phyloP scores from a whole-genome alignment of 2,797 vertebrate genomes.

The Sebastes wilsoni region DNA sequence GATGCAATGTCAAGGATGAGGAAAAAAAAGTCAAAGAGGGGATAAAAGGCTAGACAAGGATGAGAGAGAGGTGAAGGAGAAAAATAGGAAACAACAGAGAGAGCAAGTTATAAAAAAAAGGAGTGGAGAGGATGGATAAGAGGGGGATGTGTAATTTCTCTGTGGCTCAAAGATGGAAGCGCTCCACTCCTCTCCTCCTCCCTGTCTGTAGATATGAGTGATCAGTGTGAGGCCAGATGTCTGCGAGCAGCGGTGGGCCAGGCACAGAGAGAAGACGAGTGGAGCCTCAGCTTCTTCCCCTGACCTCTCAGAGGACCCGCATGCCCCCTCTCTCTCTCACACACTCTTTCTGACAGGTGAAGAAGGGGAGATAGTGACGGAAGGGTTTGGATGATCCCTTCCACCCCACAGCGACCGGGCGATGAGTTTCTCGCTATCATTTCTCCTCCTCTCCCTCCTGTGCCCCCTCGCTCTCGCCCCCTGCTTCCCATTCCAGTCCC shows the following conservation, averaged over 20 bases:
- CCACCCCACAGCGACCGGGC: constrained; percentile 76
- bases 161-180: constrained; percentile 56
- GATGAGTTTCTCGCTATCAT: constrained; percentile 77
- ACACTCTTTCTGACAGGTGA: constrained; percentile 77
- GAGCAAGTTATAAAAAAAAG: background rate
- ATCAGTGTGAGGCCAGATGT: constrained; percentile 81
- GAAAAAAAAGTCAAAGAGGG: constrained; percentile 31
- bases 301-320: constrained; percentile 81
- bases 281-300: constrained; percentile 70
- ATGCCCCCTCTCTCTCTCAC: constrained; percentile 13
- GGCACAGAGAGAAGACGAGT: constrained; percentile 65
- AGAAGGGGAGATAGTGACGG: constrained; percentile 68
- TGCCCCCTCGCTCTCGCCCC: constrained; percentile 56
- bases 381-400: constrained; percentile 76
- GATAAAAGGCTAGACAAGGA: constrained; percentile 16
- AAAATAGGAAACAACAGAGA: constrained; percentile 26
- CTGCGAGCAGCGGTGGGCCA: constrained; percentile 69
- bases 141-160: constrained; percentile 49
- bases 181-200: constrained; percentile 45
- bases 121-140: constrained; percentile 47
- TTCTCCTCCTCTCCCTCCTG: constrained; percentile 42
- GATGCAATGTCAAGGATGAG: constrained; percentile 40
- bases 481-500: constrained; percentile 65
- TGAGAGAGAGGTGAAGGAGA: background rate
- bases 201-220: constrained; percentile 72